A percentile compares a stretch with the other conserved stretches of the same genome.
Evolutionary conservation across 2,113 vertebrate genomes (phyloP).

Genomic region (Neodon shergylaensis): DNA sequence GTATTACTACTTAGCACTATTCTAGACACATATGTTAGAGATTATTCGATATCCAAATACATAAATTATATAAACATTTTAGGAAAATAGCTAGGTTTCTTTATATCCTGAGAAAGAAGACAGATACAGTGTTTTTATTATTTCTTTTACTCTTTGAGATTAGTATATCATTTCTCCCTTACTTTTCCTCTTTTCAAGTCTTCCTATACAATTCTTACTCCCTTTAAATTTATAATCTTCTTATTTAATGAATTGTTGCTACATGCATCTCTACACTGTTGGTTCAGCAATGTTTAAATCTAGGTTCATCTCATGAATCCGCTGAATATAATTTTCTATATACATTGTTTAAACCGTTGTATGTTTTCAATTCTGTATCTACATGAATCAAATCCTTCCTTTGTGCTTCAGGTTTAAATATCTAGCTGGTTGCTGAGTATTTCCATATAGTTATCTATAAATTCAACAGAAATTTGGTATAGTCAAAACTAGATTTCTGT

Average conservation of each 20-base stretch:
- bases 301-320: neutral
- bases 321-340: neutral
- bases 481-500: constrained; percentile 19
- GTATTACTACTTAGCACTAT: neutral
- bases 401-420: neutral
- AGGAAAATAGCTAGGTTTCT: neutral
- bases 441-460: constrained; percentile 29
- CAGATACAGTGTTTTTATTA: neutral
- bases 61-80: neutral
- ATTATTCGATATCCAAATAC: neutral
- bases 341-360: neutral
- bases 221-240: neutral
- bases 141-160: neutral
- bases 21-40: neutral
- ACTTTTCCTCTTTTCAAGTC: neutral
- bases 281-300: neutral
- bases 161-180: neutral
- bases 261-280: neutral
- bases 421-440: neutral
- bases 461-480: neutral
- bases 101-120: neutral
- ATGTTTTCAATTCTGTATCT: neutral
- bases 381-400: neutral
- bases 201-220: neutral
- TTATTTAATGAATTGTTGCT: neutral